Conservation (phyloP, 2,888 invertebrate species). For the Schizaphis graminum region DNA sequence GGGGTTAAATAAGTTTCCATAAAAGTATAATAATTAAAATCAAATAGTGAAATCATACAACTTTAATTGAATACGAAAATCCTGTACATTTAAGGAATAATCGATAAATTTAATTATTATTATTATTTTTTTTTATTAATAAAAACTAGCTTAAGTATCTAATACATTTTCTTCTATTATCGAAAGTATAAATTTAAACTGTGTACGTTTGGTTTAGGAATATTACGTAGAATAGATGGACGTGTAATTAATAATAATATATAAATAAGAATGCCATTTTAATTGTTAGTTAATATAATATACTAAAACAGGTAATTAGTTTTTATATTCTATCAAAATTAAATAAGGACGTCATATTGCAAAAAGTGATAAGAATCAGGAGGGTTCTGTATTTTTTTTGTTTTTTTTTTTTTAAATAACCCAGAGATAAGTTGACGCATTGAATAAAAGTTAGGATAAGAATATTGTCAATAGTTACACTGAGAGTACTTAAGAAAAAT, state of each 20-base stretch:
- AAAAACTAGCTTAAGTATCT: neutral
- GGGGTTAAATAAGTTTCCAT: neutral
- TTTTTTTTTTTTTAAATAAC: neutral
- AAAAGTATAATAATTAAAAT: neutral
- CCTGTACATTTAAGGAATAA: neutral
- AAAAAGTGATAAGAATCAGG: neutral
- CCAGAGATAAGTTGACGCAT: neutral
- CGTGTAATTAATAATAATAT: neutral
- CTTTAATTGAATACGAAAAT: neutral
- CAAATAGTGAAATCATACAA: neutral
- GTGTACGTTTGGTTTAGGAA: neutral
- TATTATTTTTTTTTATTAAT: neutral
- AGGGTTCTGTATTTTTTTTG: neutral
- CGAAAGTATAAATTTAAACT: neutral
- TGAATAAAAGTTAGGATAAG: neutral
- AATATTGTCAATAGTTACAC: neutral
- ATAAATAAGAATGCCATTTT: neutral
- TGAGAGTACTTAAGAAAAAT: neutral
- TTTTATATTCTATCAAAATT: neutral
- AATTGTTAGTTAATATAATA: neutral
- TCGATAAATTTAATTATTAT: neutral
- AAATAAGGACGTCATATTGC: neutral
- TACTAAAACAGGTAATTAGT: neutral
- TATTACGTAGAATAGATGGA: neutral
- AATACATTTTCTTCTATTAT: neutral